Evolutionary conservation across 1,140 invertebrate species (phyloP).

Genomic region (Eueides isabella): DNA sequence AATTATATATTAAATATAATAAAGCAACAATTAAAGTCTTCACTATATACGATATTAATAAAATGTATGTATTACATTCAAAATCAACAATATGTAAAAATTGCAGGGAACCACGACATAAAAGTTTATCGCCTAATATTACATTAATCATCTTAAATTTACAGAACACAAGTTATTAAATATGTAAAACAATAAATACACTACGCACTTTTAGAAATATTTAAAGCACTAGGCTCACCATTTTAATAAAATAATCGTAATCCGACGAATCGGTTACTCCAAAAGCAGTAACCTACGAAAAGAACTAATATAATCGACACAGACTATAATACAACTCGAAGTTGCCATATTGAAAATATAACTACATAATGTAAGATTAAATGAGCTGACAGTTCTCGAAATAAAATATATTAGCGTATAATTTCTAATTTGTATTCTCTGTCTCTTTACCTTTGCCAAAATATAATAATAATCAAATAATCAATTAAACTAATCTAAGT

Average conservation of each 20-base stretch:
- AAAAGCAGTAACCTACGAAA: slow-evolving; percentile 50
- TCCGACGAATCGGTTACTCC: slow-evolving; percentile 45
- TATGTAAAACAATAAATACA: neutral
- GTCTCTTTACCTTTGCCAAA: no score
- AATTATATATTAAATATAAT: neutral
- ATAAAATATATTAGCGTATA: no score
- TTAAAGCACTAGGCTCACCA: slow-evolving; percentile 47
- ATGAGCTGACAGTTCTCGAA: neutral
- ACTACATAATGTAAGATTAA: neutral
- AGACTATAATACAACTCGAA: neutral
- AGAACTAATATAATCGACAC: slow-evolving; percentile 25
- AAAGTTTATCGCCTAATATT: slow-evolving; percentile 25
- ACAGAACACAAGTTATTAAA: slow-evolving; percentile 1
- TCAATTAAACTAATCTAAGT: no score
- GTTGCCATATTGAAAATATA: neutral
- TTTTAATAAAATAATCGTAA: slow-evolving; percentile 46
- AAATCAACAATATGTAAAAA: neutral
- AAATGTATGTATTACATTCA: neutral
- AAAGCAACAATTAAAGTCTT: neutral
- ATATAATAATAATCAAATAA: no score
- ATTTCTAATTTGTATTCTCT: no score
- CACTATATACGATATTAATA: neutral
- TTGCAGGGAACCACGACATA: slow-evolving; percentile 17
- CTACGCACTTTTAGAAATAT: slow-evolving; percentile 26
- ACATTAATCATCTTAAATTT: slow-evolving; percentile 25